Percentiles rank a stretch among this genome's conserved stretches.
Evolutionary conservation across 2,113 vertebrate species (phyloP).

Genomic region (pig (Sus scrofa)): T2T-Sscrofa CM000813.6:143424501-143425000

Average conservation of each 20-base stretch:
- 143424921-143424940: constrained; percentile 74
- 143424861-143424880: constrained; percentile 46
- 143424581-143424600: neutral
- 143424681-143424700: neutral
- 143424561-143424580: neutral
- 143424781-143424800: neutral
- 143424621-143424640: neutral
- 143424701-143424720: neutral
- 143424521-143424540: neutral
- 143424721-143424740: neutral
- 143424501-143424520: neutral
- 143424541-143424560: neutral
- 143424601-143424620: neutral
- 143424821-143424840: constrained; percentile 48
- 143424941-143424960: constrained; percentile 78
- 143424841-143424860: constrained; percentile 60
- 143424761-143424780: neutral
- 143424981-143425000: constrained; percentile 51
- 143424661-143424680: neutral
- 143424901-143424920: constrained; percentile 77
- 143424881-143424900: constrained; percentile 63
- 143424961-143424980: constrained; percentile 42
- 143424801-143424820: constrained; percentile 30
- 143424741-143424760: neutral
- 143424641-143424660: neutral